Percentiles rank a stretch among this genome's conserved stretches.
These are phyloP conservation scores for Babyrousa celebensis DNA, from an alignment of 2,797 vertebrate species.

Conservation along the genomic window DNA sequence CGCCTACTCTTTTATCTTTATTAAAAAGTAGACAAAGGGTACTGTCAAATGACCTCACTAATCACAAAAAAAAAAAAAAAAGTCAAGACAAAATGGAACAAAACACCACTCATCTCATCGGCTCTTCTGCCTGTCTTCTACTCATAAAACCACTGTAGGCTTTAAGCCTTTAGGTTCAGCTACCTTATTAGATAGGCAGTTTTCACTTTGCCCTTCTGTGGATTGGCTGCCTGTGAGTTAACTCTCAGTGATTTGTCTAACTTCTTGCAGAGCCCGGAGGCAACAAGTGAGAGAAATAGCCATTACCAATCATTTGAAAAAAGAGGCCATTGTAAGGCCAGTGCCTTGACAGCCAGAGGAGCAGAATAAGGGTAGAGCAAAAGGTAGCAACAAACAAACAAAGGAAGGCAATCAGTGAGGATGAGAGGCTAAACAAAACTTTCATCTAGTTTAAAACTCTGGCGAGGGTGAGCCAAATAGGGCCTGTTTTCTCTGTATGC, in stretches of 20 bases:
- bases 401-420: neutral
- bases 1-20: neutral
- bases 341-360: neutral
- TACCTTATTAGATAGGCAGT: neutral
- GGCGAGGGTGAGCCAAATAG: neutral
- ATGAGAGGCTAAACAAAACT: neutral
- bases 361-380: neutral
- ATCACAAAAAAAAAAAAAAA: neutral
- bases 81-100: neutral
- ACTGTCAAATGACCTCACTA: neutral
- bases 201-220: neutral
- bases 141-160: neutral
- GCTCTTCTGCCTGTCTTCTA: neutral
- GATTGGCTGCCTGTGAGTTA: neutral
- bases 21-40: neutral
- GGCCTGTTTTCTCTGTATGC: neutral
- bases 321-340: neutral
- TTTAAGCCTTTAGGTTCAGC: neutral
- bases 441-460: neutral
- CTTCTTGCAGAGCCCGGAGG: neutral
- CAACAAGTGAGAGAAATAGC: neutral
- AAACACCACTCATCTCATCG: neutral
- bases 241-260: neutral
- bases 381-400: neutral
- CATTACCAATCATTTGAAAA: neutral